These are phyloP conservation scores for Drosophila melanosoma DNA, from an alignment of 2,888 invertebrate species.

Conservation along the genomic window DNA sequence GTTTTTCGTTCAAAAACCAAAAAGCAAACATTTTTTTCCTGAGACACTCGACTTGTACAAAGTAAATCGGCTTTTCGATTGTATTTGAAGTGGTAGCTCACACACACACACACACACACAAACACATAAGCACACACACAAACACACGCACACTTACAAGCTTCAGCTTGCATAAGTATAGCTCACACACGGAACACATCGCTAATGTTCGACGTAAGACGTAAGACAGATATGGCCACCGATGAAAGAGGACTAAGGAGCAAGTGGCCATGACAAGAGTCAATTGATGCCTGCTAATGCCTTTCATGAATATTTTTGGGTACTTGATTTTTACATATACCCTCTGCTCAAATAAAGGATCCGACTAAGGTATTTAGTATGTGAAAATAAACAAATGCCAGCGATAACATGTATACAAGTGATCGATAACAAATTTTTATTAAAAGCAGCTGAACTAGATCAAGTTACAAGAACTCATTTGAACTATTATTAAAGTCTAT, in stretches of 20 bases:
- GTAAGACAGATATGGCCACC: conserved; percentile 34
- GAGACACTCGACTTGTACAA: conserved; percentile 70
- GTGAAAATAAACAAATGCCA: background rate
- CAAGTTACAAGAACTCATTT: background rate
- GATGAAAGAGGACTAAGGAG: conserved; percentile 17
- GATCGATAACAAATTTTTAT: conserved; percentile 1
- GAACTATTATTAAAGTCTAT: background rate
- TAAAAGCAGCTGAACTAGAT: background rate
- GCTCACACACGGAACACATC: conserved; percentile 11
- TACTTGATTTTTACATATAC: conserved; percentile 10
- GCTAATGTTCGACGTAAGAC: conserved; percentile 32
- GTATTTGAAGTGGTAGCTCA: conserved; percentile 61
- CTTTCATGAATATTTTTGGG: conserved; percentile 32
- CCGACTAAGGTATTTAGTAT: background rate
- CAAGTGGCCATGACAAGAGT: conserved; percentile 53
- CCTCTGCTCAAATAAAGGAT: background rate
- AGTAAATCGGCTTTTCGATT: conserved; percentile 80
- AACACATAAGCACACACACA: conserved; percentile 20
- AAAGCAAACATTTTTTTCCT: conserved; percentile 72
- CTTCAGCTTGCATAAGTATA: conserved; percentile 10
- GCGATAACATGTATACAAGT: background rate
- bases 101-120: conserved; percentile 25
- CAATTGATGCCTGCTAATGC: conserved; percentile 43
- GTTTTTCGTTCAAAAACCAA: conserved; percentile 60
- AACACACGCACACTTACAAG: conserved; percentile 26